phyloP scores from a whole-genome alignment of 2,888 invertebrate species.

The Zhuqinia jingwanae region DNA sequence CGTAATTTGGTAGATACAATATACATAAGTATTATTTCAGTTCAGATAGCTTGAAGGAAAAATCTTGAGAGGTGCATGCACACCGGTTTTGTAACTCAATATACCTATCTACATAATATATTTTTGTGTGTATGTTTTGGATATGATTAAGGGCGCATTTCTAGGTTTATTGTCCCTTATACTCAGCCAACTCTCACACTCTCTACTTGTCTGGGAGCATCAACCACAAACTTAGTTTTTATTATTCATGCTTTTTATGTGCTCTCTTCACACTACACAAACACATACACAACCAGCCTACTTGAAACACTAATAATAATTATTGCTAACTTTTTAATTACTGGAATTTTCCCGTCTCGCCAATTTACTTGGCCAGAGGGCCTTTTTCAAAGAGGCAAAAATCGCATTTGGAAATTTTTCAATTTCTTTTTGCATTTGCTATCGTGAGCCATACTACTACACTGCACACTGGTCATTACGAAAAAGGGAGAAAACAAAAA shows the following conservation, averaged over 20 bases:
- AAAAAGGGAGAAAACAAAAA: constrained; percentile 22
- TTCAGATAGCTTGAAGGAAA: constrained; percentile 39
- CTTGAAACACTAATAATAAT: constrained; percentile 56
- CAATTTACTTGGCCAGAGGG: constrained; percentile 24
- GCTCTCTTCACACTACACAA: constrained; percentile 39
- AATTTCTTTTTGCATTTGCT: neutral
- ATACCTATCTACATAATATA: neutral
- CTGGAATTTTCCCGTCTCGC: constrained; percentile 56
- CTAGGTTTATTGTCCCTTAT: constrained; percentile 60
- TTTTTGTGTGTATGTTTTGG: neutral
- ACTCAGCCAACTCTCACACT: neutral
- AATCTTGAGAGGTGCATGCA: constrained; percentile 38
- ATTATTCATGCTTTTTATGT: constrained; percentile 52
- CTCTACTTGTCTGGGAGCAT: constrained; percentile 27
- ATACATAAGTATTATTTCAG: no score
- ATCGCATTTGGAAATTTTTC: constrained; percentile 37
- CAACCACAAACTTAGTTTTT: neutral
- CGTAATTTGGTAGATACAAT: constrained; percentile 29
- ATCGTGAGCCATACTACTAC: neutral
- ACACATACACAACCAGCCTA: constrained; percentile 30
- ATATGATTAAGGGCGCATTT: constrained; percentile 48
- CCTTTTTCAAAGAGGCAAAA: constrained; percentile 18
- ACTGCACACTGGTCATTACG: neutral
- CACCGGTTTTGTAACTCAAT: constrained; percentile 36
- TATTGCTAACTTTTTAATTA: constrained; percentile 59